Percentiles rank a stretch among this genome's conserved stretches.
Conservation (phyloP, 2,888 invertebrate genomes). For the Spisula subtruncata region DNA sequence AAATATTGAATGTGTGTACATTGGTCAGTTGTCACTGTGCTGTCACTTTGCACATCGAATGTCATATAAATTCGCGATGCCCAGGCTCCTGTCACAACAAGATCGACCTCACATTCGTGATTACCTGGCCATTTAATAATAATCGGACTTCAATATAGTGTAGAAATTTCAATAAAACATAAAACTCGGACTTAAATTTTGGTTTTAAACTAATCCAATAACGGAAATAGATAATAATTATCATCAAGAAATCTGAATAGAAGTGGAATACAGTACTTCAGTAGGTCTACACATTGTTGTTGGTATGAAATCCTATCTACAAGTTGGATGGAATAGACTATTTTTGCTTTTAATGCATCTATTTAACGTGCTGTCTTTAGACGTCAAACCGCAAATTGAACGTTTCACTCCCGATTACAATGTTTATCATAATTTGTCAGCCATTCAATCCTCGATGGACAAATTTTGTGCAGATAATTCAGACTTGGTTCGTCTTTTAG, state of each 20-base stretch:
- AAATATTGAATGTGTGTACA: not conserved
- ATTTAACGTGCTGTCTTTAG: conserved; percentile 53
- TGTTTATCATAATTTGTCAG: conserved; percentile 82
- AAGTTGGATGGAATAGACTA: not conserved
- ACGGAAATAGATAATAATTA: too few relatives aligned
- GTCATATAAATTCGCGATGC: not conserved
- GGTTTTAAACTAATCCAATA: not conserved
- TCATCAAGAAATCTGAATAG: too few relatives aligned
- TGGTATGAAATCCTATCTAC: conserved; percentile 12
- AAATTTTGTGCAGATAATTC: conserved; percentile 75
- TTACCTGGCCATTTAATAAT: not conserved
- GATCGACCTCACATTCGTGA: not conserved
- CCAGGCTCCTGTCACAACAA: not conserved
- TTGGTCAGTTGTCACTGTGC: not conserved
- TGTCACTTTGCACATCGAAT: not conserved
- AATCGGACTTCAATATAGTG: not conserved
- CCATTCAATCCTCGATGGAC: conserved; percentile 70
- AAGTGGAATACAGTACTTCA: too few relatives aligned
- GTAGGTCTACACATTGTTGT: not conserved
- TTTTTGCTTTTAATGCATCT: conserved; percentile 8
- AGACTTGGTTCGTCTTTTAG: conserved; percentile 71
- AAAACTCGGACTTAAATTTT: not conserved
- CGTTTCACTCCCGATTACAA: conserved; percentile 83
- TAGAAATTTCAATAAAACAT: not conserved
- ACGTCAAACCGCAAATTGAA: conserved; percentile 84